A percentile compares a stretch with the other conserved stretches of the same genome.
Conservation (phyloP, 2,113 vertebrate species). For the Calyptomena viridis region DNA sequence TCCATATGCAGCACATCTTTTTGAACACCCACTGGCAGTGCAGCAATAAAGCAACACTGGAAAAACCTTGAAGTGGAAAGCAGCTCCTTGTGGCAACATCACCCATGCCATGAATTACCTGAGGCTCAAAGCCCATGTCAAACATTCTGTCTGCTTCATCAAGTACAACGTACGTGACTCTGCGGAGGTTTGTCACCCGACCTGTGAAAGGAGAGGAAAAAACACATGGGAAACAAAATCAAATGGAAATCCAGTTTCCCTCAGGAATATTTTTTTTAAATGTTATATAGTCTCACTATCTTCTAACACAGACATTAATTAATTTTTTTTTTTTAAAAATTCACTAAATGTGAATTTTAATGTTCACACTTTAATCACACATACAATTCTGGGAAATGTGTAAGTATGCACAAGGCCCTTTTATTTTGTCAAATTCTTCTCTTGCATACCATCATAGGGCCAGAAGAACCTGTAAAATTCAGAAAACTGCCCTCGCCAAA, state of each 20-base stretch:
- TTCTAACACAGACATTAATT: conserved; percentile 50
- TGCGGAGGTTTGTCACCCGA: conserved; percentile 94
- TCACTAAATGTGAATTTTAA: conserved; percentile 67
- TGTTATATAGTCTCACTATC: conserved; percentile 72
- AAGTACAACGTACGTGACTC: conserved; percentile 93
- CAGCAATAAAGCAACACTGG: fast-evolving
- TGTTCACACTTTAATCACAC: conserved; percentile 69
- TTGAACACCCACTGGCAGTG: background rate
- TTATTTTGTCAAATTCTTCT: conserved; percentile 81
- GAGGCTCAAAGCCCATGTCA: conserved; percentile 99
- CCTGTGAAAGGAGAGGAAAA: conserved; percentile 79
- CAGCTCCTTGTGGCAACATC: background rate
- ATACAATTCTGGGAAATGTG: conserved; percentile 71
- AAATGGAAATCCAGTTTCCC: conserved; percentile 59
- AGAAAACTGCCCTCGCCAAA: conserved; percentile 93
- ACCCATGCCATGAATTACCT: conserved; percentile 74
- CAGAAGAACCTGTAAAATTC: conserved; percentile 96
- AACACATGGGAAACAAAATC: conserved; percentile 72
- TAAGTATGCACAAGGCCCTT: conserved; percentile 77
- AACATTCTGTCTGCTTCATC: conserved; percentile 99
- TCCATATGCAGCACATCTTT: background rate
- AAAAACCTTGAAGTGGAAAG: background rate
- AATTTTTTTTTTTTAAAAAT: conserved; percentile 49
- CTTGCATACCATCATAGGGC: conserved; percentile 96
- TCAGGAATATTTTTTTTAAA: conserved; percentile 60